These are phyloP conservation scores for Aelia acuminata DNA, from an alignment of 2,888 invertebrate genomes.

Conservation along the genomic window DNA sequence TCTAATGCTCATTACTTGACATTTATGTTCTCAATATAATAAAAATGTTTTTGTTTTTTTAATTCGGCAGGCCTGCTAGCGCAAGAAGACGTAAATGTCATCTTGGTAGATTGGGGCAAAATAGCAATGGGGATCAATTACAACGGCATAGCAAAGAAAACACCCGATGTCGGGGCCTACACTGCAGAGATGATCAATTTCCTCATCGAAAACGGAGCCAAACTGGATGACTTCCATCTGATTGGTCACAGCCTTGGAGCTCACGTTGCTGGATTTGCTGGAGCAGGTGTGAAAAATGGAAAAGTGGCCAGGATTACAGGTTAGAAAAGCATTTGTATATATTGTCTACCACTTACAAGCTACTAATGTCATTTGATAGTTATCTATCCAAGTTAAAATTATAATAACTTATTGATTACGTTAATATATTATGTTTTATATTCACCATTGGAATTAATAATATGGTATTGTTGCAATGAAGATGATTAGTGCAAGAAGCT, in stretches of 20 bases:
- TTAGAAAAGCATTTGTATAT: no score
- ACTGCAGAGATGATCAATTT: slow-evolving; percentile 51
- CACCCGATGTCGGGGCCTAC: slow-evolving; percentile 51
- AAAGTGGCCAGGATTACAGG: slow-evolving; percentile 59
- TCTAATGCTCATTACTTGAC: no score
- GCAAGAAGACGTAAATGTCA: slow-evolving; percentile 55
- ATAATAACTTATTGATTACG: no score
- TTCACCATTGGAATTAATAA: no score
- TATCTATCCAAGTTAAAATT: no score
- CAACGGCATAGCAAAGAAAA: slow-evolving; percentile 14
- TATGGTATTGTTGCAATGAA: no score
- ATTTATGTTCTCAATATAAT: no score
- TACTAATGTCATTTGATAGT: no score
- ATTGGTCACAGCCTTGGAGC: slow-evolving; percentile 63
- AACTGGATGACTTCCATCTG: slow-evolving; percentile 40
- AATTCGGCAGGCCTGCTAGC: neutral
- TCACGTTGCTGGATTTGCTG: slow-evolving; percentile 61
- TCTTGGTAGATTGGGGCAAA: slow-evolving; percentile 60
- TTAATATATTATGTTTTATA: no score
- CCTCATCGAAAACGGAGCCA: slow-evolving; percentile 47
- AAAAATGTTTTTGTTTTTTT: neutral
- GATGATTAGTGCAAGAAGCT: no score
- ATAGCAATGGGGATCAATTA: slow-evolving; percentile 25
- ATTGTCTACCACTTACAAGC: no score
- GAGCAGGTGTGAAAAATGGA: neutral